These are phyloP conservation scores for Chloropsis cyanopogon DNA, from an alignment of 2,113 vertebrate genomes.

Conservation along the genomic window DNA sequence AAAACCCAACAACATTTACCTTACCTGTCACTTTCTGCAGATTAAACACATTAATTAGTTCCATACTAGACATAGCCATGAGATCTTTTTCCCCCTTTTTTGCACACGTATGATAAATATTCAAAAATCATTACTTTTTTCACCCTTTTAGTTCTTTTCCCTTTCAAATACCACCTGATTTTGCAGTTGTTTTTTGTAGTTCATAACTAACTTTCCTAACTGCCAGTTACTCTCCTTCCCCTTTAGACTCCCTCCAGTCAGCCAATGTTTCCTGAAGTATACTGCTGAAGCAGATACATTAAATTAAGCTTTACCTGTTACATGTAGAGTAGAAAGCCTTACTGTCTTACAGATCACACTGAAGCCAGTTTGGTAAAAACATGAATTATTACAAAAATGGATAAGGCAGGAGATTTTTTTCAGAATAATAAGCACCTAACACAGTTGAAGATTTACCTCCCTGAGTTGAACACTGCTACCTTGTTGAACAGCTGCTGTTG, in stretches of 20 bases:
- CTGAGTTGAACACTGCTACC: neutral
- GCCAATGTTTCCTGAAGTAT: neutral
- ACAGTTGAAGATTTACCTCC: neutral
- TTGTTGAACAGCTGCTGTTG: neutral
- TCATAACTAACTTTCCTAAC: neutral
- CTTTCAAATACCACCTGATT: neutral
- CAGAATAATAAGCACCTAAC: neutral
- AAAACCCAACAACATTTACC: neutral
- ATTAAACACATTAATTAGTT: neutral
- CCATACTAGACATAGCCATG: neutral
- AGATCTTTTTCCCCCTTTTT: neutral
- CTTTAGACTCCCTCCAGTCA: neutral
- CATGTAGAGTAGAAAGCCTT: neutral
- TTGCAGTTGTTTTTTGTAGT: neutral
- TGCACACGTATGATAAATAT: neutral
- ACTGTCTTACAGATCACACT: neutral
- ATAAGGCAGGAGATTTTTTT: neutral
- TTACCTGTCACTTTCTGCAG: neutral
- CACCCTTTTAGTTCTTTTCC: neutral
- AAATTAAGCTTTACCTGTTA: neutral
- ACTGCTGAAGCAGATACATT: neutral
- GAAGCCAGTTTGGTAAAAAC: neutral
- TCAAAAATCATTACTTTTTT: neutral
- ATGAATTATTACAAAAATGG: neutral
- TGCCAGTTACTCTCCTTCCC: neutral